Conservation (phyloP, 2,797 vertebrate genomes). For the Rhinogobio ventralis region DNA sequence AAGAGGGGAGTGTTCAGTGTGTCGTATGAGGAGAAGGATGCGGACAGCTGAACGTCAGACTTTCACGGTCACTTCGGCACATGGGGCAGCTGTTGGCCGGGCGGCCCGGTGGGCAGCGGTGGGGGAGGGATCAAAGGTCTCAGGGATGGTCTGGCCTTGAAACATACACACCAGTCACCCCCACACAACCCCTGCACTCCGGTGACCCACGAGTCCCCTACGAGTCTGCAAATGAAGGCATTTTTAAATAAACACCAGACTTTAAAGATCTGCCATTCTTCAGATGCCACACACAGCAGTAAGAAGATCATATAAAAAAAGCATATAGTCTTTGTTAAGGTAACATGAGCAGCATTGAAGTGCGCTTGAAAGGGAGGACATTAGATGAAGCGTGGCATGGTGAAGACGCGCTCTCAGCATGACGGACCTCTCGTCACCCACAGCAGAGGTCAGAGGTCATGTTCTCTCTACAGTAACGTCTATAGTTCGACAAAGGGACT, state of each 20-base stretch:
- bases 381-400: constrained; percentile 16
- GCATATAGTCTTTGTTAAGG: constrained; percentile 18
- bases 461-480: background rate
- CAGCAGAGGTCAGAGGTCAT: background rate
- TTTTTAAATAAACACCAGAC: constrained; percentile 59
- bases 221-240: constrained; percentile 47
- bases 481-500: background rate
- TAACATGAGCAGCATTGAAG: constrained; percentile 37
- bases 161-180: constrained; percentile 53
- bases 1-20: constrained; percentile 10
- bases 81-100: constrained; percentile 55
- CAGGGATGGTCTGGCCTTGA: constrained; percentile 63
- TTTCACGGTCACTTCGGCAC: constrained; percentile 70
- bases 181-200: constrained; percentile 50
- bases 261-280: constrained; percentile 46
- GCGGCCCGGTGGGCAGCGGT: constrained; percentile 10
- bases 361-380: constrained; percentile 14
- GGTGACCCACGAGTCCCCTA: constrained; percentile 40
- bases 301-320: constrained; percentile 36
- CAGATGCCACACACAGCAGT: constrained; percentile 5
- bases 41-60: constrained; percentile 59
- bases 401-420: constrained; percentile 9
- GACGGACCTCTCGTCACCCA: constrained; percentile 4
- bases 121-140: constrained; percentile 70
- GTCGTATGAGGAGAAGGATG: constrained; percentile 27